Evolutionary conservation across 2,797 vertebrate genomes (phyloP).

Genomic region (Alosa sapidissima): DNA sequence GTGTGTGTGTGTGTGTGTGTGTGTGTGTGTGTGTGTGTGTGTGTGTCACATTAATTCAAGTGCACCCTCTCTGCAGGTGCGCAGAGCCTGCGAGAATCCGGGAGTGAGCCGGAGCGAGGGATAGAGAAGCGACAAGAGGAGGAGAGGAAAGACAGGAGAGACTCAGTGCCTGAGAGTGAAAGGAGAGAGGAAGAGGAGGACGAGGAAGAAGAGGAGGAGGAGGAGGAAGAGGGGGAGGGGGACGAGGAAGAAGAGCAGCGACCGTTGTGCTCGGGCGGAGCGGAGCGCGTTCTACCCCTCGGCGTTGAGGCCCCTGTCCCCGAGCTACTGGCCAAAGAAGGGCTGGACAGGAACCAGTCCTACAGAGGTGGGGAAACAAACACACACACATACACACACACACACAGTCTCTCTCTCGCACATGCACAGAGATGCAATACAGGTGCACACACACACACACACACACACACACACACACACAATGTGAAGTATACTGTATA

Average conservation of each 20-base stretch:
- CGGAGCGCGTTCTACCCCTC: slow-evolving; percentile 73
- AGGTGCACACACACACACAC: background rate
- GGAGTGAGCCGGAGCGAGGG: slow-evolving; percentile 62
- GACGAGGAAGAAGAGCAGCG: slow-evolving; percentile 87
- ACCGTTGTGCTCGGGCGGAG: slow-evolving; percentile 80
- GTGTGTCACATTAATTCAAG: background rate
- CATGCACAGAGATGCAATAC: too few relatives aligned
- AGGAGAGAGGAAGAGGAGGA: slow-evolving; percentile 34
- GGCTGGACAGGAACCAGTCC: slow-evolving; percentile 68
- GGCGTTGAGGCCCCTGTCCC: slow-evolving; percentile 67
- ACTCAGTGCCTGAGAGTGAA: slow-evolving; percentile 35
- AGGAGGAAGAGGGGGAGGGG: slow-evolving; percentile 63
- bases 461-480: background rate
- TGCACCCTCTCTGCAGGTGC: background rate
- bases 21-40: background rate
- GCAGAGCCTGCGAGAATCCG: background rate
- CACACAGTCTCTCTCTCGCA: too few relatives aligned
- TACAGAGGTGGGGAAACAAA: slow-evolving; percentile 78
- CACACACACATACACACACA: background rate
- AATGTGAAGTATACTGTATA: too few relatives aligned
- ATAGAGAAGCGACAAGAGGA: slow-evolving; percentile 51
- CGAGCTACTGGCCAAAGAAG: slow-evolving; percentile 68
- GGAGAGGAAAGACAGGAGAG: slow-evolving; percentile 62
- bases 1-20: background rate
- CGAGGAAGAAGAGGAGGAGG: slow-evolving; percentile 49